A percentile compares a stretch with the other conserved stretches of the same genome.
Conservation (phyloP, 2,797 vertebrate genomes). For the Enteromius afrohamiltoni region DNA sequence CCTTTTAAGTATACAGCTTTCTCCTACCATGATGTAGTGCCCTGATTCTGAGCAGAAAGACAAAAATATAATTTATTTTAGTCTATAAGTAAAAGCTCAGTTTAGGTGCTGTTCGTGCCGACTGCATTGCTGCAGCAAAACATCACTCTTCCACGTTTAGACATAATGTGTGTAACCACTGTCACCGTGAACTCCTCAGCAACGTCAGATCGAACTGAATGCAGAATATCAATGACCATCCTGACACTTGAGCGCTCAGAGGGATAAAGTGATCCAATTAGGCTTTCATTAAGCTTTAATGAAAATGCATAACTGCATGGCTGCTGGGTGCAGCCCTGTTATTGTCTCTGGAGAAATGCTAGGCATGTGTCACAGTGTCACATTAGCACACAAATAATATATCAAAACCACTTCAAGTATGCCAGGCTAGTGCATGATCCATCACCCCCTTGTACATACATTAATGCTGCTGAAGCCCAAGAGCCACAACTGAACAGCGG, state of each 20-base stretch:
- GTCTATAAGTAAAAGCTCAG: background rate
- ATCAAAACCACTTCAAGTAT: constrained; percentile 39
- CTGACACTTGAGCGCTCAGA: constrained; percentile 51
- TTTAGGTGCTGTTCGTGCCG: background rate
- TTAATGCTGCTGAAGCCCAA: constrained; percentile 39
- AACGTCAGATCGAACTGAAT: constrained; percentile 23
- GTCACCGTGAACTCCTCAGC: constrained; percentile 26
- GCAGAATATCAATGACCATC: constrained; percentile 54
- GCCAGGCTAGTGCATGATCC: constrained; percentile 42
- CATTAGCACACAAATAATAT: constrained; percentile 52
- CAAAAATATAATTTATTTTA: constrained; percentile 14
- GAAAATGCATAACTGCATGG: constrained; percentile 57
- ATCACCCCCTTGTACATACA: constrained; percentile 46
- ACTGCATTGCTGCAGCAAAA: constrained; percentile 2
- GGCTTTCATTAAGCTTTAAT: constrained; percentile 61
- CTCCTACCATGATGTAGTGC: background rate
- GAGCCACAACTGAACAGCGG: constrained; percentile 16
- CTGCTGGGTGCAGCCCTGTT: constrained; percentile 46
- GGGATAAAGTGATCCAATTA: constrained; percentile 61
- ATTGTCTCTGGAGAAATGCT: constrained; percentile 51
- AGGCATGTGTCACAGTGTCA: constrained; percentile 50
- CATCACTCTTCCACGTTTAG: background rate
- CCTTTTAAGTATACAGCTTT: constrained; percentile 4
- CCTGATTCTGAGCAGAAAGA: background rate
- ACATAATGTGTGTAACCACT: constrained; percentile 17